Evolutionary conservation across 2,113 vertebrate genomes (phyloP), one percentile per base, ranked within the genome.

Genomic region (Laterallus jamaicensis): DNA sequence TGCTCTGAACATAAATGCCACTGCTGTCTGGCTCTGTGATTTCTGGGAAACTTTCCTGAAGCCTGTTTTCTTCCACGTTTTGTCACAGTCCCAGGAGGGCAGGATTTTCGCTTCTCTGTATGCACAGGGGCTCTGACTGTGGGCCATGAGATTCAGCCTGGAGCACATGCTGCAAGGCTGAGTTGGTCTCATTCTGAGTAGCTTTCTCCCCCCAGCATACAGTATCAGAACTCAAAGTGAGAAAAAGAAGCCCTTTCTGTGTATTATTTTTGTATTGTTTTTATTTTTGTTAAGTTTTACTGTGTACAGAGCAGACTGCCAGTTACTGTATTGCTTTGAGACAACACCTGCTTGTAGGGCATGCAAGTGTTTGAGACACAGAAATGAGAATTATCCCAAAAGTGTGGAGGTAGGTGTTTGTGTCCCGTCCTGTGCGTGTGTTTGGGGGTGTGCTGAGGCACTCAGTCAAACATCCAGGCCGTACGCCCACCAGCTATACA

Each of bases 21-120:
- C 90, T 95, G 89, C 92, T 90, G 74, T 76, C 79, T 44, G 9
- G 70, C 67, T 62, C 56, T 82, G 47, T 49, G 75, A 76, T 91
- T 97, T 97, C 82, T 96, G 94, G 95, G 95, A 97, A 96, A 69
- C 80, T 63, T 94, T 86, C 50, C 49, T 76, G 37, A 93, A 95
- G 82, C 50, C 31, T 77, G 35, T 71, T 85, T 86, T 82, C 42
- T 55, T 88, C 70, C 52, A 40, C 31, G 5, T 93, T 96, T 95
- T 92, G 56, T 86, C 63, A 76, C 74, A 91, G 84, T 64, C 82
- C 82, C 40, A 6, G 28, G 32, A 71, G 74, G 70, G 19, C 26
- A 8, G 39, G 54, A 74, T 69, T 88, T 93, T 95, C 92, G 40
- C 21, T 74, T 80, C 32, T 93, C 69, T 90, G 0, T 73, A 69